Conservation (phyloP, 23 tunicate species). For the Trididemnum nubilum region DNA sequence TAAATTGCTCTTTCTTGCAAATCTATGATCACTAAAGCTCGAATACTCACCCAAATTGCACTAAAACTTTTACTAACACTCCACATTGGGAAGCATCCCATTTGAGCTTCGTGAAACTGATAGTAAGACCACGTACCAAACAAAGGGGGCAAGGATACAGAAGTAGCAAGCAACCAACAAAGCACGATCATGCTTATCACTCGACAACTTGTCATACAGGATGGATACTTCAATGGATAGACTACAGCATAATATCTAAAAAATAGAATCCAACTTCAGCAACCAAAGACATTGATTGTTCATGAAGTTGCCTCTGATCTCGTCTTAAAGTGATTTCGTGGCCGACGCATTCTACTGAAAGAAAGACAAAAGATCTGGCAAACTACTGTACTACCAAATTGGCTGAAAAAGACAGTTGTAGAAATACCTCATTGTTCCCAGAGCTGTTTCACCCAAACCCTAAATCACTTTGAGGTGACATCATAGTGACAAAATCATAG, state of each 20-base stretch:
- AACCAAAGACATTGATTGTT: neutral
- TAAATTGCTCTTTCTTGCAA: too few relatives aligned
- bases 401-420: neutral
- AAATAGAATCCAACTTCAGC: neutral
- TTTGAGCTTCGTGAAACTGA: conserved; percentile 26
- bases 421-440: neutral
- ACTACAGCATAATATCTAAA: conserved; percentile 62
- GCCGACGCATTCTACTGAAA: neutral
- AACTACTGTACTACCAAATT: neutral
- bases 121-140: conserved; percentile 56
- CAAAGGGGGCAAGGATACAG: conserved; percentile 51
- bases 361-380: neutral
- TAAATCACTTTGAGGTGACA: too few relatives aligned
- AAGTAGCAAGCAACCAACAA: conserved; percentile 48
- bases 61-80: conserved; percentile 30
- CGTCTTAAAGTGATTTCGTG: too few relatives aligned
- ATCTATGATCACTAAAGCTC: too few relatives aligned
- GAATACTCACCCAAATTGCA: conserved; percentile 59
- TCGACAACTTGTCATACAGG: conserved; percentile 44
- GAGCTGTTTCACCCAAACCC: too few relatives aligned
- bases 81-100: conserved; percentile 58
- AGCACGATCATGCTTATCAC: conserved; percentile 26
- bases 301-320: too few relatives aligned
- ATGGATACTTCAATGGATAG: conserved; percentile 57
- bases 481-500: too few relatives aligned